Percentiles rank a stretch among this genome's conserved stretches.
Evolutionary conservation across 2,888 invertebrate genomes (phyloP).

Genomic region (Protonemura montana): DNA sequence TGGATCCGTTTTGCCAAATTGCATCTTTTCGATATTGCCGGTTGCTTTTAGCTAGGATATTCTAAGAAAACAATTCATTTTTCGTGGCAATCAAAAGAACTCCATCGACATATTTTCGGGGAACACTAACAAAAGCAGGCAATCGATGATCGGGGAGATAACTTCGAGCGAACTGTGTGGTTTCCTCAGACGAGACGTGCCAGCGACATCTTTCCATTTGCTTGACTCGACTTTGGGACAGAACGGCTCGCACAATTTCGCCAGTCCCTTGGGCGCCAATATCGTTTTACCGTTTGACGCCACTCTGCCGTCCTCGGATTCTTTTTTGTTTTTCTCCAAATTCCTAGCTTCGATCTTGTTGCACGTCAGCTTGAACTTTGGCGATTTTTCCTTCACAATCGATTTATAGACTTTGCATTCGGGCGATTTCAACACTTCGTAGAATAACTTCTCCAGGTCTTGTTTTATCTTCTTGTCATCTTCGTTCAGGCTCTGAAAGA

Average conservation of each 20-base stretch:
- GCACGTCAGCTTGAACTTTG: neutral
- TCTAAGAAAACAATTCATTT: no score
- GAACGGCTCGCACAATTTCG: neutral
- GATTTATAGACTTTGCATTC: neutral
- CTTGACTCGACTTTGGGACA: neutral
- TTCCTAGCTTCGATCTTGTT: neutral
- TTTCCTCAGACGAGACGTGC: neutral
- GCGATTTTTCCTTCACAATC: neutral
- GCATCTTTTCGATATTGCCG: no score
- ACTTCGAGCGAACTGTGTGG: neutral
- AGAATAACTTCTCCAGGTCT: conserved; percentile 1
- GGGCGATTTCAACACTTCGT: neutral
- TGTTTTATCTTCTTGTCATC: neutral
- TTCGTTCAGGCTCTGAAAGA: neutral
- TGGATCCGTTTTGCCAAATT: no score
- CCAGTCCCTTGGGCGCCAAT: neutral
- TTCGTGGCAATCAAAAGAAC: neutral
- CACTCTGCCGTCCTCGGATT: neutral
- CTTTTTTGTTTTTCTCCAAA: no score
- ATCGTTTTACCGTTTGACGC: neutral
- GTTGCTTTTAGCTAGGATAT: no score
- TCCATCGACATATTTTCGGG: neutral
- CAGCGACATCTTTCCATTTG: neutral
- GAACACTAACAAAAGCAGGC: neutral
- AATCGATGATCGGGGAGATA: neutral